phyloP scores from a whole-genome alignment of 2,888 invertebrate genomes.

The Flabesymbios commensalis region DNA sequence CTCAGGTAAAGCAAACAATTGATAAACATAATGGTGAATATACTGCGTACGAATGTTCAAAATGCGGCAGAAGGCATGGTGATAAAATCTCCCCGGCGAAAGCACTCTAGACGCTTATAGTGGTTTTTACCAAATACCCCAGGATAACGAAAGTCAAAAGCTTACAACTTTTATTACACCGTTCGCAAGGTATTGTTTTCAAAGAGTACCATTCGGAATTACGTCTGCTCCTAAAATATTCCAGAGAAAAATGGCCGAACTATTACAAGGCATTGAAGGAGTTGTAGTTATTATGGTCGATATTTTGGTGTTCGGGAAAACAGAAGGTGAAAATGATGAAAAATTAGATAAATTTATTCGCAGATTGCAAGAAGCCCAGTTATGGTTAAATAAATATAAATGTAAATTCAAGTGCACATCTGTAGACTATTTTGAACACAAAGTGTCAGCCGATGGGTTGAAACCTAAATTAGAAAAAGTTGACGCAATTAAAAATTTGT shows the following conservation, averaged over 20 bases:
- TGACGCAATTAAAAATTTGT: constrained; percentile 24
- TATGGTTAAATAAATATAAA: background rate
- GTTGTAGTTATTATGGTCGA: constrained; percentile 4
- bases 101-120: background rate
- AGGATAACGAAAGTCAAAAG: background rate
- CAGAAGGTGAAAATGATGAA: background rate
- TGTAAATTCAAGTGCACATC: background rate
- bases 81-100: no score
- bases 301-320: background rate
- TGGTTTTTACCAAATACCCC: background rate
- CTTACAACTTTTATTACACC: constrained; percentile 9
- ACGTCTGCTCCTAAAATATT: constrained; percentile 5
- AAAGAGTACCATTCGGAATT: constrained; percentile 8
- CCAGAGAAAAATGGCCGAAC: background rate
- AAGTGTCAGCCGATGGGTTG: constrained; percentile 16
- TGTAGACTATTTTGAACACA: constrained; percentile 17
- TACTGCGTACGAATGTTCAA: no score
- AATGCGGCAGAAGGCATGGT: no score
- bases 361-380: background rate
- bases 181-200: constrained; percentile 2
- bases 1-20: no score
- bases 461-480: constrained; percentile 16
- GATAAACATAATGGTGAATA: no score
- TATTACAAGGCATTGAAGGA: background rate
- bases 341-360: background rate